Evolutionary conservation across 2,113 vertebrate species (phyloP), one percentile per base, ranked within the genome.

Genomic region (Aspidoscelis tigris): DNA sequence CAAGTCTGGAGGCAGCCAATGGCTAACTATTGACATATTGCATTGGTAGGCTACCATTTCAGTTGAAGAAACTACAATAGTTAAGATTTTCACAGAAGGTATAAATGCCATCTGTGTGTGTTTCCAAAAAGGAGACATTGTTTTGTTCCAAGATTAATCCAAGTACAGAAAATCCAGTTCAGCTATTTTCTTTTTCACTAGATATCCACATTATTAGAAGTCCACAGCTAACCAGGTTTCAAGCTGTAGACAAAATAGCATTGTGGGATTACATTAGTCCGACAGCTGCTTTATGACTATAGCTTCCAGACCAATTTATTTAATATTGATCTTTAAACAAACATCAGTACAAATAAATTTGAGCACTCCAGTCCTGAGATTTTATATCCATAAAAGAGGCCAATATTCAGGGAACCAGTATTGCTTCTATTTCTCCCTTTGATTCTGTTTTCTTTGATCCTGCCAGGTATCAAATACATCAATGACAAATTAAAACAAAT

Each of bases 311-410:
- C 96, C 96, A 97, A 97, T 97, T 97, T 97, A 97, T 97, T 97
- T 97, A 97, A 97, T 97, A 97, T 97, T 97, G 96, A 97, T 97
- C 96, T 97, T 97, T 97, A 97, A 97, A 97, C 96, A 97, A 97
- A 97, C 96, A 96, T 96, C 96, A 97, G 96, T 96, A 96, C 96
- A 97, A 97, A 97, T 96, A 97, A 96, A 97, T 97, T 95, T 95
- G 95, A 96, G 94, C 94, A 92, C 94, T 96, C 94, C 83, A 92
- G 96, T 95, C 93, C 95, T 21, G 90, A 96, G 95, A 96, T 95
- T 96, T 95, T 94, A 89, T 95, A 95, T 95, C 95, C 92, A 93
- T 95, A 94, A 95, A 95, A 94, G 94, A 94, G 92, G 93, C 94
- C 95, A 94, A 93, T 94, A 95, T 95, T 96, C 96, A 94, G 95